Conservation (phyloP, 2,888 invertebrate species). For the Agriotes lineatus region DNA sequence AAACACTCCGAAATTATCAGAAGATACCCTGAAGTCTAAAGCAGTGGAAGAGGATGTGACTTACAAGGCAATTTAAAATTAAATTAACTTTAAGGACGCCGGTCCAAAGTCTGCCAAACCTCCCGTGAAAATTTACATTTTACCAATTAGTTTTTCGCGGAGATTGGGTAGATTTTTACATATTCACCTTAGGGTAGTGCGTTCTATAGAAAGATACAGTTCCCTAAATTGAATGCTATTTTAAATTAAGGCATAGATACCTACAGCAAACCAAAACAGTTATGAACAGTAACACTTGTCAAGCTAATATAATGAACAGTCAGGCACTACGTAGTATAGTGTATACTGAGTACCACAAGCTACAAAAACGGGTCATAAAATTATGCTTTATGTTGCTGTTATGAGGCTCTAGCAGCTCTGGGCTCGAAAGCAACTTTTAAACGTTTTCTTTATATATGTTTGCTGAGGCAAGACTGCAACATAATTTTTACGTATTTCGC, state of each 20-base stretch:
- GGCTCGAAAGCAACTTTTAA: background rate
- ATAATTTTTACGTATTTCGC: too few relatives aligned
- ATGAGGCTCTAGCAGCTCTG: conserved; percentile 5
- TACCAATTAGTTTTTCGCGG: conserved; percentile 23
- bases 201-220: background rate
- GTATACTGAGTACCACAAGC: background rate
- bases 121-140: conserved; percentile 30
- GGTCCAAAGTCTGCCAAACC: conserved; percentile 26
- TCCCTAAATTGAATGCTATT: background rate
- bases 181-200: conserved; percentile 6
- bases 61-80: conserved; percentile 35
- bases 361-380: conserved; percentile 13
- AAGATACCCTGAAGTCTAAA: conserved; percentile 2
- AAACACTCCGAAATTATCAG: conserved; percentile 13
- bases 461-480: too few relatives aligned
- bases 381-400: conserved; percentile 3
- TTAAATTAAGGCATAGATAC: background rate
- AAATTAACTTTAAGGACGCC: conserved; percentile 30
- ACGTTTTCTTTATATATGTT: too few relatives aligned
- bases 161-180: conserved; percentile 5
- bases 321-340: background rate
- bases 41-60: conserved; percentile 16
- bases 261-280: background rate
- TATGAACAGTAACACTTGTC: background rate
- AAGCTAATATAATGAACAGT: background rate